Evolutionary conservation across 2,797 vertebrate species (phyloP), one percentile per base, ranked within the genome.

Genomic region (Gymnothorax javanicus): DNA sequence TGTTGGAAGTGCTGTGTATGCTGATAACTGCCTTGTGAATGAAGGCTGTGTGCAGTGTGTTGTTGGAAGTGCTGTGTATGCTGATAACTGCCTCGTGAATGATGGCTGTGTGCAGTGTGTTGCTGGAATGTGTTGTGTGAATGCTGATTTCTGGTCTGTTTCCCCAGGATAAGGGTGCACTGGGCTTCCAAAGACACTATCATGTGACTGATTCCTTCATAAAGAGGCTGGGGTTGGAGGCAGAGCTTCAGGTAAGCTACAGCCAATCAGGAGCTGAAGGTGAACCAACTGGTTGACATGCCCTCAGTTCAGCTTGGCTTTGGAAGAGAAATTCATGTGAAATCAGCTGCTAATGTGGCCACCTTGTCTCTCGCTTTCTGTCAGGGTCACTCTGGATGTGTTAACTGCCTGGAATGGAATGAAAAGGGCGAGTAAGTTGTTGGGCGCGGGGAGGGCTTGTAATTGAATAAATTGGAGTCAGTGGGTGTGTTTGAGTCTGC

Each of bases 331-430:
- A 60, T 60, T 60, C 59, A 60, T 17, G 13, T 62, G 60, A 20
- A 13, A 62, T 62, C 60, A 62, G 60, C 12, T 20, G 60, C 60
- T 62, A 62, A 62, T 62, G 4, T 12, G 60, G 54, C 0, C 11
- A 5, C 12, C 11, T 8, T 50, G 86, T 87, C 50, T 59, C 86
- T 75, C 87, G 57, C 25, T 25, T 89, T 90, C 50, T 9, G 62
- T 91, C 94, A 99, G 99, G 99, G 98, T 91, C 98, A 99, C 90
- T 97, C 98, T n/a, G 99, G 99, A 86, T 99, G 99, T 93, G 99
- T 99, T 89, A 99, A 99, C 96, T 99, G 99, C 93, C 95, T 99
- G 91, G 98, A 99, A 92, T 99, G 98, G 98, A 99, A 99, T 64
- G 98, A 99, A 93, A 96, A 95, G 92, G 99, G 99, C 97, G 97